Base-by-base conservation (phyloP, 1,140 invertebrate genomes). In the Drosophila malerkotliana region DNA sequence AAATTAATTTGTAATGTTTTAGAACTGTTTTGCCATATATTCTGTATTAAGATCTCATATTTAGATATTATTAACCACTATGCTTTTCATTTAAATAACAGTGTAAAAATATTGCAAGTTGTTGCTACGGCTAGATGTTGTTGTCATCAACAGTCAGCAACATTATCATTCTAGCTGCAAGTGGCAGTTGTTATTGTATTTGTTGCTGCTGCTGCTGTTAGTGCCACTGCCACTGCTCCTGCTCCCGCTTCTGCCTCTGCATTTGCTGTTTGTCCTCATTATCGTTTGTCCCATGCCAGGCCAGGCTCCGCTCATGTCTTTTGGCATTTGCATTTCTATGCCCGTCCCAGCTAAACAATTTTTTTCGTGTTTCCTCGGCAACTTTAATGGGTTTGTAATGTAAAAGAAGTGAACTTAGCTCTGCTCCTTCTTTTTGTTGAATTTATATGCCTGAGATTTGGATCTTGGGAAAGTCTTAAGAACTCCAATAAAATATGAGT, bases 331-430 rank as follows among this genome's bases (percentile, higher is more conserved):
- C 77, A 85, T 82, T 80, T 67, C 55, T 37, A 67, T 63, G 41
- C 30, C 24, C 30, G 39, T 52, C 32, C 34, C 44, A 18, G 15
- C 15, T 44, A 48, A 73, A 60, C 24, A 58, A 26, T 73, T 61
- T 75, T 53, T 71, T 54, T 67, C 61, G 54, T 79, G 69, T 82
- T 66, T 72, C 53, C 82, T 63, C 24, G 83, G 62, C 56, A 81
- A 78, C 81, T 85, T 85, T 85, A 85, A 85, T 87, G 74, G 73
- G 56, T 74, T 87, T 85, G 77, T 79, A 84, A 84, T 84, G 76
- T 79, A 56, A 58, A 37, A 52, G 63, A 66, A 79, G 79, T 74
- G 69, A 60, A 72, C 69, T 61, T 52, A 39, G 18, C 52, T 41
- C 44, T n/a, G 51, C 2, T 34, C 8, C 18, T 24, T 8, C 32